Conservation (phyloP, 2,113 vertebrate genomes). For the Amblyopsis rosae region DNA sequence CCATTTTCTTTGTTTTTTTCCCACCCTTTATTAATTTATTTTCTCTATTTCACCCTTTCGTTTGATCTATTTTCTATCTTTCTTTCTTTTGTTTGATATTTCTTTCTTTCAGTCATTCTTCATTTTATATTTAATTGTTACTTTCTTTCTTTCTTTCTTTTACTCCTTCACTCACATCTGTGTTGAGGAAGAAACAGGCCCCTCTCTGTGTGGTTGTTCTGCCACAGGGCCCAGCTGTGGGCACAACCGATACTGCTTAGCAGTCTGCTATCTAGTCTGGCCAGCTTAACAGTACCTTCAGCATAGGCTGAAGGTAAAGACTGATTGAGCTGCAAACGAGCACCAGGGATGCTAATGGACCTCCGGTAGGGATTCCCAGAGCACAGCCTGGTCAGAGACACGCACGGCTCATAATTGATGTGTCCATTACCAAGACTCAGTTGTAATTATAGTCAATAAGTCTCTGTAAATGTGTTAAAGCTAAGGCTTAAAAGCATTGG, state of each 20-base stretch:
- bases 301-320: conserved; percentile 67
- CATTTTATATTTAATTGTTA: too few species aligned
- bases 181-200: background rate
- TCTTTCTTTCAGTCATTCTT: too few species aligned
- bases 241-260: conserved; percentile 52
- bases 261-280: conserved; percentile 61
- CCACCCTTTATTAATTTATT: too few species aligned
- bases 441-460: conserved; percentile 99
- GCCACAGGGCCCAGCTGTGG: background rate
- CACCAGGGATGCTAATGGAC: conserved; percentile 92
- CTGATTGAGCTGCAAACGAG: conserved; percentile 73
- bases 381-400: conserved; percentile 95
- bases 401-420: conserved; percentile 99
- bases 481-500: conserved; percentile 98
- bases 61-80: too few species aligned
- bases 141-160: too few species aligned
- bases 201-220: conserved; percentile 19
- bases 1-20: too few species aligned
- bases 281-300: conserved; percentile 71
- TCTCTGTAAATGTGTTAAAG: conserved; percentile 99
- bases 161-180: too few species aligned
- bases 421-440: conserved; percentile 99
- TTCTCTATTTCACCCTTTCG: too few species aligned
- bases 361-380: conserved; percentile 97
- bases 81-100: too few species aligned